phyloP scores from a whole-genome alignment of 2,113 vertebrate genomes.

The Heloderma charlesbogerti region DNA sequence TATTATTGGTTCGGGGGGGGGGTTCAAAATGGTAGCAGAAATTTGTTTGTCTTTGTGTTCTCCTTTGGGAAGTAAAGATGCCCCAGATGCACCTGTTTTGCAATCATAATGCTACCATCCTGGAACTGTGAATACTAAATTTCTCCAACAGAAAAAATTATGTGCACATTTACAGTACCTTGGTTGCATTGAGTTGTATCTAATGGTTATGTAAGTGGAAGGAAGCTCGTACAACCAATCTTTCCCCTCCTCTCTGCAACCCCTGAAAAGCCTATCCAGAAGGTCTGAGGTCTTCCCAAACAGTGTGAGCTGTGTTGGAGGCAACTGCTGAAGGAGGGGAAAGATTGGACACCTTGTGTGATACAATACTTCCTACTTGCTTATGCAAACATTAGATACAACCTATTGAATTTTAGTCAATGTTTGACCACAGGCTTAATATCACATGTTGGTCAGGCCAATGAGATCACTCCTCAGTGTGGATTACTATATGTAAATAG shows the following conservation, averaged over 20 bases:
- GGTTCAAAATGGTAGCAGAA: background rate
- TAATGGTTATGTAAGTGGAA: background rate
- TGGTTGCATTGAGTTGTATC: background rate
- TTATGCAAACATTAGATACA: background rate
- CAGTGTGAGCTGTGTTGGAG: background rate
- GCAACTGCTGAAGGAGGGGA: background rate
- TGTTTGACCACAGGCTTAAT: background rate
- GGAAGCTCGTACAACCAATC: too few relatives aligned
- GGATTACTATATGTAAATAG: background rate
- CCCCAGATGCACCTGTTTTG: background rate
- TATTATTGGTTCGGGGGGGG: background rate
- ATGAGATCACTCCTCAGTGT: background rate
- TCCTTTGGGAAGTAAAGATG: background rate
- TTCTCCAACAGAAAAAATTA: background rate
- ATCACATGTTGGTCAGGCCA: background rate
- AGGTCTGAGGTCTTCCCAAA: background rate
- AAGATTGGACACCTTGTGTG: too few relatives aligned
- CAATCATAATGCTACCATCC: background rate
- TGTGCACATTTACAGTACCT: background rate
- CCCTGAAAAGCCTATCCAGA: background rate
- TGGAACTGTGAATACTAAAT: background rate
- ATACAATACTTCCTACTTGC: background rate
- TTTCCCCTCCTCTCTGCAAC: background rate
- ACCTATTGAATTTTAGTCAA: background rate
- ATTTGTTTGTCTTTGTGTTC: background rate